These are phyloP conservation scores for Brachionus asplanchnoidis DNA, from an alignment of 1,140 invertebrate species.

Conservation along the genomic window DNA sequence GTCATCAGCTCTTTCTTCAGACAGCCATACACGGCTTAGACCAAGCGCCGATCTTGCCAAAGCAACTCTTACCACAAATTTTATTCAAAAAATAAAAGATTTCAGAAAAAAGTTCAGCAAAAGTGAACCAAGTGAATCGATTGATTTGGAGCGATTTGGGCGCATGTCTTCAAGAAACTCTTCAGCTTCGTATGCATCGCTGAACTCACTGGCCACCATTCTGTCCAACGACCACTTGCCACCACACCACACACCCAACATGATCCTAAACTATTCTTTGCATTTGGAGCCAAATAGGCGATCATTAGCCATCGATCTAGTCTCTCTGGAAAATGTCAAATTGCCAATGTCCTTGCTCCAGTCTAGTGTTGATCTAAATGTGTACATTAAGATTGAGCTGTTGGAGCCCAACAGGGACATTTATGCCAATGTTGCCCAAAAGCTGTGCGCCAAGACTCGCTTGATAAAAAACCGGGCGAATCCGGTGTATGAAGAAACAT, in stretches of 20 bases:
- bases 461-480: slow-evolving; percentile 23
- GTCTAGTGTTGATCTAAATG: background rate
- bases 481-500: slow-evolving; percentile 30
- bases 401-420: background rate
- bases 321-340: slow-evolving; percentile 31
- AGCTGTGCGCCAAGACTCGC: slow-evolving; percentile 11
- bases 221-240: slow-evolving; percentile 25
- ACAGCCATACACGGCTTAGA: background rate
- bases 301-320: background rate
- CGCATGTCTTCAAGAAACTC: slow-evolving; percentile 4
- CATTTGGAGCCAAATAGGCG: background rate
- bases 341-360: background rate
- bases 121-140: background rate
- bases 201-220: slow-evolving; percentile 21
- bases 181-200: background rate
- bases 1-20: background rate
- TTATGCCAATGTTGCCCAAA: background rate
- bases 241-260: background rate
- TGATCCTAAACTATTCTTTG: slow-evolving; percentile 23
- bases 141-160: background rate
- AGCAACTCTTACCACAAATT: background rate
- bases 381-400: slow-evolving; percentile 27
- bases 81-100: slow-evolving; percentile 11
- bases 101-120: background rate
- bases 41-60: background rate